phyloP scores from a whole-genome alignment of 2,797 vertebrate species.

The Silurus aristotelis region DNA sequence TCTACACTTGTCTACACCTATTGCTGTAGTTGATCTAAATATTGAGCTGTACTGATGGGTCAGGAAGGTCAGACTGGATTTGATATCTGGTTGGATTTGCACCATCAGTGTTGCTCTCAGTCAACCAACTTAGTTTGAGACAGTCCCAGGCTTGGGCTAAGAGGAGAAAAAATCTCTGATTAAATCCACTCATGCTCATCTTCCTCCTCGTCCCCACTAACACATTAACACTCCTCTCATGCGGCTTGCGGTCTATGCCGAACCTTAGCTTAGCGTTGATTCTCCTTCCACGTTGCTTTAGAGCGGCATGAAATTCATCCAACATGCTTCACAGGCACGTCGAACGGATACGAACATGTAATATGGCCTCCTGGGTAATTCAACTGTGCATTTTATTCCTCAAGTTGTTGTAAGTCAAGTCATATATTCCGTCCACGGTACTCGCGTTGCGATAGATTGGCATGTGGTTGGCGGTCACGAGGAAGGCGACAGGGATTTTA shows the following conservation, averaged over 20 bases:
- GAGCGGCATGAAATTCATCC: constrained; percentile 7
- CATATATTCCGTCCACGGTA: constrained; percentile 31
- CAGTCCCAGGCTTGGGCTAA: background rate
- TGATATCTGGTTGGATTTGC: background rate
- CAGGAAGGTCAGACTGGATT: background rate
- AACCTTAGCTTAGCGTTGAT: background rate
- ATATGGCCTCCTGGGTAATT: constrained; percentile 23
- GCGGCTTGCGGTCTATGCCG: constrained; percentile 52
- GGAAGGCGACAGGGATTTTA: constrained; percentile 45
- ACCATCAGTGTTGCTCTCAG: background rate
- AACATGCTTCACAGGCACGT: constrained; percentile 6
- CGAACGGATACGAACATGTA: background rate
- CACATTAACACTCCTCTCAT: constrained; percentile 68
- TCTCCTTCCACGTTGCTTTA: constrained; percentile 10
- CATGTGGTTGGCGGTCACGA: constrained; percentile 44
- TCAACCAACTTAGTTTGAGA: background rate
- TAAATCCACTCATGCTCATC: constrained; percentile 57
- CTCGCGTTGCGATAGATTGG: constrained; percentile 50
- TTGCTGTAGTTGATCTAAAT: background rate
- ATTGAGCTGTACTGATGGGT: background rate
- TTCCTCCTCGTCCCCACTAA: constrained; percentile 63
- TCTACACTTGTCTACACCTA: background rate
- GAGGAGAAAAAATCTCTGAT: constrained; percentile 35
- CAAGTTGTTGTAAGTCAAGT: constrained; percentile 28
- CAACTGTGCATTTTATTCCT: constrained; percentile 33